These are phyloP conservation scores for Nothoprocta perdicaria DNA, from an alignment of 2,113 vertebrate species.

Conservation along the genomic window DNA sequence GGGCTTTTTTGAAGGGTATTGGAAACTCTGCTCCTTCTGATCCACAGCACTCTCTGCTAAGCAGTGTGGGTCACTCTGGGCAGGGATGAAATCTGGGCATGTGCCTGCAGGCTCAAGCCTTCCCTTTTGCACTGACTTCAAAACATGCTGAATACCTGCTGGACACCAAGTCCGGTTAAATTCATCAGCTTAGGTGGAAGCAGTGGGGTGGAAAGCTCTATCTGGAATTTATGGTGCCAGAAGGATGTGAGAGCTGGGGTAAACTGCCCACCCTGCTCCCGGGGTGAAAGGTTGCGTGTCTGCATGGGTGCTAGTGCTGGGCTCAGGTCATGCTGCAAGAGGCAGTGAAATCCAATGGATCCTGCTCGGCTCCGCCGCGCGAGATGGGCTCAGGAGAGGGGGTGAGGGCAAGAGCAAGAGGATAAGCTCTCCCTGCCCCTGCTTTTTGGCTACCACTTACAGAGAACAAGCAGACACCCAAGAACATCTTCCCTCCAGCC, in stretches of 20 bases:
- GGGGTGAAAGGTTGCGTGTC: not conserved
- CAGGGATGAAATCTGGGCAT: not conserved
- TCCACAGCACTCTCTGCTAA: not conserved
- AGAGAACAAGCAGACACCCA: not conserved
- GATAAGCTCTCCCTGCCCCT: not conserved
- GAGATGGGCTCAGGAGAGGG: not conserved
- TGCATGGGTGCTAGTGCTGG: rapidly evolving
- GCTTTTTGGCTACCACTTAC: not conserved
- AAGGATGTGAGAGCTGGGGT: not conserved
- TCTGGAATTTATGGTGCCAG: not conserved
- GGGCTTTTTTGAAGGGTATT: not conserved
- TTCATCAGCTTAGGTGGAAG: not conserved
- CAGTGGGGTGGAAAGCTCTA: not conserved
- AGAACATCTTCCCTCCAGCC: not conserved
- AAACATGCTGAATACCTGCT: not conserved
- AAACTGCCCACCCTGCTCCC: not conserved
- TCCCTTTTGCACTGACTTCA: not conserved
- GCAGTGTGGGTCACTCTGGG: not conserved
- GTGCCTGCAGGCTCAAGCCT: not conserved
- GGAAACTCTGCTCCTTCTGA: not conserved
- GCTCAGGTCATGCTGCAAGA: rapidly evolving
- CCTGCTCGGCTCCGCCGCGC: not conserved
- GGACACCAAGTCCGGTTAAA: not conserved
- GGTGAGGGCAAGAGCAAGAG: not conserved
- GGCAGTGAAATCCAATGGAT: rapidly evolving